Evolutionary conservation across 1,140 invertebrate species (phyloP).

Genomic region (Linepithema humile): DNA sequence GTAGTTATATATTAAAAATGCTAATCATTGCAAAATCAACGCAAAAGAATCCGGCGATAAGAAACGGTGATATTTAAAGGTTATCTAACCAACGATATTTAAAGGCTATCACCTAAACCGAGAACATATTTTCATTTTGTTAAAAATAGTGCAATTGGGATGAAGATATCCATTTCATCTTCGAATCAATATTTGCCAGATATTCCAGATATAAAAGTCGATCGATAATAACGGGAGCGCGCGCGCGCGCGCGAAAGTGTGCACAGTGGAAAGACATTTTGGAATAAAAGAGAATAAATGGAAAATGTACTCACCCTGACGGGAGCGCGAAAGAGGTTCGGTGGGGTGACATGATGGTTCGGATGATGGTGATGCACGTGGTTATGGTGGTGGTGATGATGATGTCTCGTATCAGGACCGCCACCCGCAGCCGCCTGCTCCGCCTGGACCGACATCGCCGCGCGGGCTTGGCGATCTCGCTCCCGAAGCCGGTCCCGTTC

Average conservation of each 20-base stretch:
- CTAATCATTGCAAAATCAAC: not conserved
- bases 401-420: conserved; percentile 86
- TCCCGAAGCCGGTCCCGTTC: conserved; percentile 90
- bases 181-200: not conserved
- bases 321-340: conserved; percentile 77
- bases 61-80: not conserved
- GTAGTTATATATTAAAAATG: conserved; percentile 16
- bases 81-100: too few species aligned
- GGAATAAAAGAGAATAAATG: not conserved
- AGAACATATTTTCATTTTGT: not conserved
- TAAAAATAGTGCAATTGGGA: not conserved
- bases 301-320: conserved; percentile 77
- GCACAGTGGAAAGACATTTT: not conserved
- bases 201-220: not conserved
- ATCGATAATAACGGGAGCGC: conserved; percentile 9
- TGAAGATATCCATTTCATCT: not conserved
- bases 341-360: conserved; percentile 72
- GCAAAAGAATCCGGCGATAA: not conserved
- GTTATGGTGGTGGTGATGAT: conserved; percentile 80
- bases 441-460: conserved; percentile 88
- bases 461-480: conserved; percentile 89
- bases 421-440: conserved; percentile 85
- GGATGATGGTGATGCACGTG: conserved; percentile 72
- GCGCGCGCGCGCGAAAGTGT: not conserved
- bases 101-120: not conserved